Evolutionary conservation across 2,797 vertebrate genomes (phyloP).

Genomic region (Eospalax fontanierii): DNA sequence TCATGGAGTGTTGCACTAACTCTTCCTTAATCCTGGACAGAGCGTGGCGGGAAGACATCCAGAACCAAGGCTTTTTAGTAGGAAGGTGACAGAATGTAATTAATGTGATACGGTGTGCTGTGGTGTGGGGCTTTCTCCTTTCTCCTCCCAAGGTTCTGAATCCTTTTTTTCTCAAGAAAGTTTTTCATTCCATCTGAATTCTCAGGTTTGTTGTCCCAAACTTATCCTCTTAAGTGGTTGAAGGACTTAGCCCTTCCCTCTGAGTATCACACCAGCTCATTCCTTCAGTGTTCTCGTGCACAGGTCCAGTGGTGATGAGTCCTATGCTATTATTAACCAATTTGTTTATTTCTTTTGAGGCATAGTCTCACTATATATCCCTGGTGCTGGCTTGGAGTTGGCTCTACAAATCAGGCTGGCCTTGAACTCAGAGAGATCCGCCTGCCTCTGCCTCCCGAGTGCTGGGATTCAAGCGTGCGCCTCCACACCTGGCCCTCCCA

Average conservation of each 20-base stretch:
- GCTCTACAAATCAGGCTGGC: too few relatives aligned
- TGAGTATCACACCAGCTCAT: not conserved
- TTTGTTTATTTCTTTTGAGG: too few relatives aligned
- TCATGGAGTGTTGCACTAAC: not conserved
- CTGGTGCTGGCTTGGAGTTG: too few relatives aligned
- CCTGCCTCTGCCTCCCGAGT: too few relatives aligned
- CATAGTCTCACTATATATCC: too few relatives aligned
- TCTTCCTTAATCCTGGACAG: not conserved
- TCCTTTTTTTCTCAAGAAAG: not conserved
- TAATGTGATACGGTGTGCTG: not conserved
- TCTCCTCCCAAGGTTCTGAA: slow-evolving; percentile 5
- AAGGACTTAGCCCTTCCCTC: not conserved
- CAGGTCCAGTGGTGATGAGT: not conserved
- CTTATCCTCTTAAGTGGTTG: not conserved
- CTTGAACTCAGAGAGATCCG: too few relatives aligned
- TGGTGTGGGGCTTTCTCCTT: not conserved
- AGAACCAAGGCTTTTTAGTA: not conserved
- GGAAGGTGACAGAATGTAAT: not conserved
- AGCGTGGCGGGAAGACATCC: not conserved
- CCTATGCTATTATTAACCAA: not conserved
- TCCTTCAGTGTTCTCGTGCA: not conserved
- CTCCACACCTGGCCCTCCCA: not conserved
- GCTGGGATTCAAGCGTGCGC: too few relatives aligned
- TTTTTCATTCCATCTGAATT: not conserved
- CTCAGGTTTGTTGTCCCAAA: not conserved